Base-by-base conservation (phyloP, 2,888 invertebrate species). In the Hylaea fasciaria region DNA sequence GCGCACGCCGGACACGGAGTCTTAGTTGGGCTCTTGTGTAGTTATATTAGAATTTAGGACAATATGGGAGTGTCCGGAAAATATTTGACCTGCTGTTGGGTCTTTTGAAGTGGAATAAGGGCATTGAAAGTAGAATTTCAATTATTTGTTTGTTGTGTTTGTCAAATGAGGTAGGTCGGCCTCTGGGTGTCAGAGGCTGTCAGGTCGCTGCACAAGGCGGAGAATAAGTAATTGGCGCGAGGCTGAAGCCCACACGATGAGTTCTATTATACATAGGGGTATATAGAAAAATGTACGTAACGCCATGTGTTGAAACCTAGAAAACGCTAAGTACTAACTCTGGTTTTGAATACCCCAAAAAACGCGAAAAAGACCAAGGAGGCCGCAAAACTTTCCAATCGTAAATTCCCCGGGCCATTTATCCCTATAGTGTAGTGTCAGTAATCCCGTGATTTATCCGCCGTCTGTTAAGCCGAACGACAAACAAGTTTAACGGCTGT, bases 401-500 rank as follows among this genome's bases (percentile, higher is more conserved):
- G 56, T 55, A 55, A 55, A 52, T 56, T 41, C n/a, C 14, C 28
- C 12, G n/a, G 11, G 35, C 56, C 56, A 52, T 61, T 61, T 51
- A 56, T 56, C 43, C 48, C 28, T n/a, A 53, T 47, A 48, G 22
- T 44, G 56, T 61, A 62, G 65, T 58, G 60, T 57, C 58, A 49
- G 63, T 65, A 65, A 67, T 67, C 63, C 62, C 47, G 43, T 63
- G 68, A 68, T 68, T 68, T 68, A 68, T 68, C 58, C 40, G 51
- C 52, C 48, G 56, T 52, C 62, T 64, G 64, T 47, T 54, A 49
- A 48, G 48, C 50, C 45, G 40, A 41, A 22, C 60, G 60, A 56
- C 62, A 53, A 64, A 64, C 65, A 58, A 58, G 48, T 63, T 60
- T 58, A 57, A 60, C 64, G 57, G 47, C 64, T 59, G 56, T 37